phyloP scores from a whole-genome alignment of 2,113 vertebrate genomes.

The Neofelis nebulosa region DNA sequence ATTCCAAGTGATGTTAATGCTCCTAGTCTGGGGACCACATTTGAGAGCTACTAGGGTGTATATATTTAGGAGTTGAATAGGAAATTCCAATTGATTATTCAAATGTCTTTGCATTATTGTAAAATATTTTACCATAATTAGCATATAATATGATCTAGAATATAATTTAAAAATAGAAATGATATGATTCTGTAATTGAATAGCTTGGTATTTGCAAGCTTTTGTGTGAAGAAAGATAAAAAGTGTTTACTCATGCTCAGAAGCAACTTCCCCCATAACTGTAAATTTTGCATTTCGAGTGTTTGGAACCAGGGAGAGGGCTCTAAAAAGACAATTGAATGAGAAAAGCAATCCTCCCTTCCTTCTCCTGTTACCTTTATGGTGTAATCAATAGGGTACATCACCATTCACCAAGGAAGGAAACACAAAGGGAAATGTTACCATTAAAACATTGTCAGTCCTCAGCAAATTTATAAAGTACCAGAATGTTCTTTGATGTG shows the following conservation, averaged over 20 bases:
- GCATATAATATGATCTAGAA: not conserved
- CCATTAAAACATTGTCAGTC: not conserved
- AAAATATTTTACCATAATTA: not conserved
- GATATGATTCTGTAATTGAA: not conserved
- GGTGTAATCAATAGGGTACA: conserved; percentile 7
- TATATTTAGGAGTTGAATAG: not conserved
- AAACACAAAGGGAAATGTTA: not conserved
- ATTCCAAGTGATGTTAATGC: not conserved
- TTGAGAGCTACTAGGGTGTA: not conserved
- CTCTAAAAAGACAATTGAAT: conserved; percentile 21
- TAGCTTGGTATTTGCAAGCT: not conserved
- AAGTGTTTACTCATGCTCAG: conserved; percentile 7
- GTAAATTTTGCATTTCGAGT: conserved; percentile 45
- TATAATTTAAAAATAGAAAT: conserved; percentile 27
- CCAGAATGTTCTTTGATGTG: not conserved
- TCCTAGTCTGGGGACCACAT: not conserved
- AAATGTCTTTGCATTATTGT: not conserved
- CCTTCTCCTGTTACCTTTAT: conserved; percentile 39
- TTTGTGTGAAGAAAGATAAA: conserved; percentile 21
- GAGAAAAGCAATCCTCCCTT: not conserved
- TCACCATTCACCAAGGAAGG: not conserved
- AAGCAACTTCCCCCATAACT: conserved; percentile 20
- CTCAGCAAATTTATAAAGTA: not conserved
- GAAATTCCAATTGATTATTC: not conserved
- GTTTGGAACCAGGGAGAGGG: conserved; percentile 1